Evolutionary conservation across 2,113 vertebrate species (phyloP).

Genomic region (Pelecanus crispus): DNA sequence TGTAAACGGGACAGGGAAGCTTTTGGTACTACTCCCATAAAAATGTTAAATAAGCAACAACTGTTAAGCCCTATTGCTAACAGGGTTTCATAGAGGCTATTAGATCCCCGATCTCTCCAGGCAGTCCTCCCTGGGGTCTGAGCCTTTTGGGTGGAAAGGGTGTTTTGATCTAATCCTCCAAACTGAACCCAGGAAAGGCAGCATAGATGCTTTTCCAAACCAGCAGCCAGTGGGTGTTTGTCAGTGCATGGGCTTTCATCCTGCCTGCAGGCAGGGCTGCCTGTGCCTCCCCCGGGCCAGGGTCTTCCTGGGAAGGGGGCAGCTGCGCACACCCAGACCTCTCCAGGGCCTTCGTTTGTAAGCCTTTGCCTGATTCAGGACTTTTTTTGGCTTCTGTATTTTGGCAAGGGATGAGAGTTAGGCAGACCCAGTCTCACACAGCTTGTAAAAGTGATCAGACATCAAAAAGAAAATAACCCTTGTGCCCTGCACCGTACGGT

Average conservation of each 20-base stretch:
- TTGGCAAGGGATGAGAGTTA: not conserved
- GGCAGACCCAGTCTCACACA: fast-evolving
- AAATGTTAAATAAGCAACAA: not conserved
- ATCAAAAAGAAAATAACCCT: not conserved
- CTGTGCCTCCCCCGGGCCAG: not conserved
- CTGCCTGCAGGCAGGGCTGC: not conserved
- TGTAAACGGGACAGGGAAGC: not conserved
- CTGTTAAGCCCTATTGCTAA: not conserved
- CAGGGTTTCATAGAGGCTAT: not conserved
- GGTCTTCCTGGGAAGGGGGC: not conserved
- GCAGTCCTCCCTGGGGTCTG: fast-evolving
- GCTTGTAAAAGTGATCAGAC: not conserved
- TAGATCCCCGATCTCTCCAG: fast-evolving
- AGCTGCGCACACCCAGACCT: not conserved
- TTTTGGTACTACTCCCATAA: not conserved
- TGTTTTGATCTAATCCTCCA: fast-evolving
- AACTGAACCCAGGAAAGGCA: not conserved
- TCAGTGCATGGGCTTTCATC: not conserved
- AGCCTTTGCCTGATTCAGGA: not conserved
- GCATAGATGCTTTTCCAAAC: not conserved
- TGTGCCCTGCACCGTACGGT: fast-evolving
- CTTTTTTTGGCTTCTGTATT: not conserved
- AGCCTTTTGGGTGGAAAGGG: not conserved
- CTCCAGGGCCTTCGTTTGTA: not conserved
- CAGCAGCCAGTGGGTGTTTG: not conserved